Base-by-base conservation (phyloP, 2,113 vertebrate species). In the Bos indicus region DNA sequence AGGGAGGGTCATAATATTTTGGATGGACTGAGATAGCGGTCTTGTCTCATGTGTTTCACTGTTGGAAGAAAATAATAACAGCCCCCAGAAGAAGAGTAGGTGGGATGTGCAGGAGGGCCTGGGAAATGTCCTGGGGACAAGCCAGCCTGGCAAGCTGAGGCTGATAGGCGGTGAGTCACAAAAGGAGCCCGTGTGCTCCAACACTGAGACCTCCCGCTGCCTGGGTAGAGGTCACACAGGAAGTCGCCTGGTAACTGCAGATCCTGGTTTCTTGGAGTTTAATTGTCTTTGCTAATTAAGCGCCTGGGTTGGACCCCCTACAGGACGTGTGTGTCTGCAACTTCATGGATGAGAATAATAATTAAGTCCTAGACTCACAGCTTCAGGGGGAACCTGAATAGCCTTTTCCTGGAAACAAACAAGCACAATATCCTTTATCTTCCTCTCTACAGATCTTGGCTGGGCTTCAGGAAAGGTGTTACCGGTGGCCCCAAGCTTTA, bases 241-340 rank as follows among this genome's bases (percentile, higher is more conserved):
- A 94, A 97, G 91, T 81, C 7, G 0, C 86, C 80, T 48, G 80
- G 93, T 36, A 77, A 96, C 86, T 51, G 86, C 40, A 62, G 80
- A 80, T 56, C 3, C 57, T 48, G 28, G n/a, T 64, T 93, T 83
- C 85, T 96, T 77, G 77, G 80, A 84, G 81, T 90, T 97, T 97
- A 97, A 97, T 91, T 93, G 81, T 95, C 94, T 93, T 96, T 97
- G 89, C 64, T 97, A 97, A 97, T 98, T 96, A 97, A 88, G 83
- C 0, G 0, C 93, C 89, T 84, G 89, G 30, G 78, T 93, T 85
- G 48, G 57, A 96, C 85, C 77, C 80, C 90, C 91, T 81, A 25
- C 43, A 77, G 91, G 78, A 97, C 52, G 71, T 94, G 89, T 98
- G 56, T 82, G 88, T 93, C 88, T 91, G 77, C 36, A 92, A 51